These are phyloP conservation scores for Amphibalanus amphitrite DNA, from an alignment of 1,140 invertebrate genomes.

Conservation along the genomic window DNA sequence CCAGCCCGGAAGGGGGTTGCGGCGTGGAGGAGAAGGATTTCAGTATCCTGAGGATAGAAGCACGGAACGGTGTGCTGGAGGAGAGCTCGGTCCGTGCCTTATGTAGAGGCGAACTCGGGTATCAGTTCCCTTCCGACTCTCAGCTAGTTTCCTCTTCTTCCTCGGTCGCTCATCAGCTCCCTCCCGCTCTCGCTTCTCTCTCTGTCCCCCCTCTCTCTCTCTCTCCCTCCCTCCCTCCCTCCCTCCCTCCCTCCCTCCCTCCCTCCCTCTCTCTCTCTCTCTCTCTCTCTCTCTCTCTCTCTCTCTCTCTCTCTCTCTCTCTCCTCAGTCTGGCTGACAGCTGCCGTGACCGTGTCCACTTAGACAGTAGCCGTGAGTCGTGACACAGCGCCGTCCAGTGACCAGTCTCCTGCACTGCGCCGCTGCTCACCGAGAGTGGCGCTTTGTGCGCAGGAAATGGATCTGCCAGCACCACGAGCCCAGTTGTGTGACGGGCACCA, in stretches of 20 bases:
- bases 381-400: too few relatives aligned
- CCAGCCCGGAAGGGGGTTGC: too few relatives aligned
- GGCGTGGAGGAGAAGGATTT: too few relatives aligned
- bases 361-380: too few relatives aligned
- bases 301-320: slow-evolving; percentile 7
- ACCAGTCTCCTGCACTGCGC: not conserved
- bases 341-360: too few relatives aligned
- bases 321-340: too few relatives aligned
- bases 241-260: slow-evolving; percentile 4
- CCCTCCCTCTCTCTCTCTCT: slow-evolving; percentile 4
- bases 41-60: too few relatives aligned
- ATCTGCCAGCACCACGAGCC: not conserved
- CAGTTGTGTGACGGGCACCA: not conserved
- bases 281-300: slow-evolving; percentile 10
- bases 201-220: not conserved
- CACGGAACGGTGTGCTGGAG: too few relatives aligned
- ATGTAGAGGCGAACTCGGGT: too few relatives aligned
- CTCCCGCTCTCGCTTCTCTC: slow-evolving; percentile 4
- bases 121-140: too few relatives aligned
- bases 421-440: not conserved
- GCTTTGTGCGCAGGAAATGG: not conserved
- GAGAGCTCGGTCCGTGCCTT: too few relatives aligned
- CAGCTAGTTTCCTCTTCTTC: too few relatives aligned
- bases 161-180: not conserved
- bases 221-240: not conserved